Conservation (phyloP, 2,888 invertebrate species). For the Apamea epomidion region DNA sequence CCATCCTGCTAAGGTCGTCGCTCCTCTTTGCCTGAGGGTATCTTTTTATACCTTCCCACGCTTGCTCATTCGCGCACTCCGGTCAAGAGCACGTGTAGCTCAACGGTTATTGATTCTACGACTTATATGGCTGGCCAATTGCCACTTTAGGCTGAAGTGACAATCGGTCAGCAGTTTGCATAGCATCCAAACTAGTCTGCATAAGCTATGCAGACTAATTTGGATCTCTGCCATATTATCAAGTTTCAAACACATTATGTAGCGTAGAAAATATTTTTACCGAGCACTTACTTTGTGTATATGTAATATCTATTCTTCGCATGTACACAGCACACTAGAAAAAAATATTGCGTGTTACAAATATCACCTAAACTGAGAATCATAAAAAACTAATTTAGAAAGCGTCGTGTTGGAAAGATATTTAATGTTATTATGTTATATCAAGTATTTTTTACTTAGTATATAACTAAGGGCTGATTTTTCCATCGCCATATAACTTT, state of each 20-base stretch:
- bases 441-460: background rate
- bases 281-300: conserved; percentile 4
- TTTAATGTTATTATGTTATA: background rate
- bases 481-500: too few relatives aligned
- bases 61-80: too few relatives aligned
- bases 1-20: background rate
- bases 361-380: background rate
- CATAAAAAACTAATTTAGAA: background rate
- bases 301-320: conserved; percentile 8
- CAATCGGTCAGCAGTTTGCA: too few relatives aligned
- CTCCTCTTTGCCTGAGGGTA: background rate
- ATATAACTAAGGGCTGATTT: background rate
- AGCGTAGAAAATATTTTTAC: background rate
- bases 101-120: background rate
- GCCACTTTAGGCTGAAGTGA: background rate
- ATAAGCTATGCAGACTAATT: background rate
- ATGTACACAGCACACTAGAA: conserved; percentile 22
- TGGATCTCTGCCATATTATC: too few relatives aligned
- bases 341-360: background rate
- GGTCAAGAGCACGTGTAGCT: background rate
- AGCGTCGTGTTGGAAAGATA: background rate
- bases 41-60: background rate
- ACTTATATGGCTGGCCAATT: background rate
- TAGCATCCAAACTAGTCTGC: background rate
- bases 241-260: background rate